A percentile compares a stretch with the other conserved stretches of the same genome.
phyloP scores from a whole-genome alignment of 2,113 vertebrate genomes.

The Pteronura brasiliensis region DNA sequence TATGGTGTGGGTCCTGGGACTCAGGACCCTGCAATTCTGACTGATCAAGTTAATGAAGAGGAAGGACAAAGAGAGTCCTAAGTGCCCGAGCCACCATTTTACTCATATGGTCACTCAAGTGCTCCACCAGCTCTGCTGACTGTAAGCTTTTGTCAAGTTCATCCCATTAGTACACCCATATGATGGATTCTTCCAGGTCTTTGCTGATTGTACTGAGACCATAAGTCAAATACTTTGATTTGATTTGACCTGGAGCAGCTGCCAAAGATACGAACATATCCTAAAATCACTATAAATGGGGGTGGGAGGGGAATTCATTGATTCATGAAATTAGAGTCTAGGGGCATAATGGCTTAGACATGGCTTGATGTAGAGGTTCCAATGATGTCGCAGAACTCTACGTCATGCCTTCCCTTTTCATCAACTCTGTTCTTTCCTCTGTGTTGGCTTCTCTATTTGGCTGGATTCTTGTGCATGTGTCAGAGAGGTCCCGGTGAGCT shows the following conservation, averaged over 20 bases:
- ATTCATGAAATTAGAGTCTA: neutral
- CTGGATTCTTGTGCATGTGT: neutral
- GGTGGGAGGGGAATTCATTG: neutral
- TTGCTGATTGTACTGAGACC: neutral
- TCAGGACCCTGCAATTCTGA: neutral
- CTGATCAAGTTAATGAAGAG: neutral
- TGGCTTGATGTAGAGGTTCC: neutral
- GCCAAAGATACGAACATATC: neutral
- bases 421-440: neutral
- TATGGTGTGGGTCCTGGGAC: neutral
- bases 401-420: neutral
- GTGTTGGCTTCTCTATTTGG: neutral
- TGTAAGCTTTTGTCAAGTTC: neutral
- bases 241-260: neutral
- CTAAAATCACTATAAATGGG: neutral
- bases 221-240: neutral
- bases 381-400: neutral
- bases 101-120: neutral
- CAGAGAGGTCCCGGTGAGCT: neutral
- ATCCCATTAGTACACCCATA: neutral
- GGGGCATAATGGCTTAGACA: neutral
- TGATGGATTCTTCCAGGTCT: neutral
- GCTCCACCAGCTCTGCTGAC: neutral
- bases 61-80: neutral
- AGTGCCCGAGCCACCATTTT: neutral